These are phyloP conservation scores for Salmo trutta DNA, from an alignment of 2,797 vertebrate genomes.

Conservation along the genomic window DNA sequence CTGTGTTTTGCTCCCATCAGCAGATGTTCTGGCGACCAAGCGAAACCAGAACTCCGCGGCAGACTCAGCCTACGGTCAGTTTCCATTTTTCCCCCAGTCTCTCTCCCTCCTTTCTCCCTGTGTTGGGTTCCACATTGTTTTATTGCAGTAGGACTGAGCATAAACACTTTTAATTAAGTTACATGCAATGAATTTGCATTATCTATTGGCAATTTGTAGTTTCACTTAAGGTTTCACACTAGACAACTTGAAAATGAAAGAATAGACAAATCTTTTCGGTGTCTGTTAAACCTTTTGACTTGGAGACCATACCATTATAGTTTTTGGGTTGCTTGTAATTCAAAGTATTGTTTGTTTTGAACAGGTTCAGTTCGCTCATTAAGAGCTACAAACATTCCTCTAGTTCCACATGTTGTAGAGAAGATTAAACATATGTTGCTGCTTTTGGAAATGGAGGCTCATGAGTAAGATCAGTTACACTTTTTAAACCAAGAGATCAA, in stretches of 20 bases:
- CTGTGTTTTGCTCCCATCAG: slow-evolving; percentile 30
- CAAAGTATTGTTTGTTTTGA: background rate
- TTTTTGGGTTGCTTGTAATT: background rate
- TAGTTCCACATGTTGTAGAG: background rate
- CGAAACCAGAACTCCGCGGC: slow-evolving; percentile 72
- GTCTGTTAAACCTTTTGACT: background rate
- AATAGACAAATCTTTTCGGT: background rate
- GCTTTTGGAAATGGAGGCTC: background rate
- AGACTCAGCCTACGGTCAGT: slow-evolving; percentile 80
- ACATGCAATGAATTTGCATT: background rate
- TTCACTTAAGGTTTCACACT: background rate
- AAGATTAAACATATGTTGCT: background rate
- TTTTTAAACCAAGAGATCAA: too few relatives aligned
- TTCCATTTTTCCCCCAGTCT: background rate
- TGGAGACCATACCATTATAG: background rate
- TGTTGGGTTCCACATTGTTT: background rate
- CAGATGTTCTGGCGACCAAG: slow-evolving; percentile 66
- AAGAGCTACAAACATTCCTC: background rate
- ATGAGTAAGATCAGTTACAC: too few relatives aligned
- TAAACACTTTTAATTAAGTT: background rate
- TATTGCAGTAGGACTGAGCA: background rate
- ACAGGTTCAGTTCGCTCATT: background rate
- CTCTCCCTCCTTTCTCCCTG: background rate
- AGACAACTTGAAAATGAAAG: background rate
- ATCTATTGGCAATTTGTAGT: background rate